Base-by-base conservation (phyloP, 1,140 invertebrate genomes). In the Argopecten irradians region DNA sequence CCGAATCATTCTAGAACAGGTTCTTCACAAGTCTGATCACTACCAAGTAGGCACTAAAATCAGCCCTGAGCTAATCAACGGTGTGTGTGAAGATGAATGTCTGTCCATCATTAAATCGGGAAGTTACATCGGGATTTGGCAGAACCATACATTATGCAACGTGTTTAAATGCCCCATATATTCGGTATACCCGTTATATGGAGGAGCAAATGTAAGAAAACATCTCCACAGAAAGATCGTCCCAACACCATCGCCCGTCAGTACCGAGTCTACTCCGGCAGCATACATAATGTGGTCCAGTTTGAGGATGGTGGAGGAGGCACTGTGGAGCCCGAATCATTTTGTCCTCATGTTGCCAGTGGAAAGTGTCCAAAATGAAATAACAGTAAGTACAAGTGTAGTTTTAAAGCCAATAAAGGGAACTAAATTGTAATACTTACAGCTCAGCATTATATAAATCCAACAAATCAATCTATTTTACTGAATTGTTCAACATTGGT, bases 1-100 rank as follows among this genome's bases (percentile, higher is more conserved):
- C n/a, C 33, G 89, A 33, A 90, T 86, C 32, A 82, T 88, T n/a
- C 33, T 88, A 46, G 87, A 90, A 71, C 34, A 46, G 2, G 88
- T 85, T 55, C 7, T 9, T 35, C 84, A 84, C 34, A 85, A 89
- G 34, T 89, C 88, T 22, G 43, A 46, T n/a, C 32, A 82, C 14
- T 89, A 89, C 46, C 71, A 85, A 14, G 28, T 84, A 22, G 84
- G 41, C n/a, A 83, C 83, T 83, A 22, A 16, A 39, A 34, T 87
- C 13, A 83, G 34, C 82, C 19, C 33, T 9, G 34, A 83, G 9
- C 34, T 32, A 0, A 36, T 85, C 8, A 32, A 33, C 19, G 28
- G 7, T 3, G 55, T 87, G 14, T 87, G 19, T 36, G 86, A 87
- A 39, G 34, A 87, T 71, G 86, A 87, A 83, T 34, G 82, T 83